Base-by-base conservation (phyloP, 2,797 vertebrate genomes). In the Tenualosa thibaudeaui region DNA sequence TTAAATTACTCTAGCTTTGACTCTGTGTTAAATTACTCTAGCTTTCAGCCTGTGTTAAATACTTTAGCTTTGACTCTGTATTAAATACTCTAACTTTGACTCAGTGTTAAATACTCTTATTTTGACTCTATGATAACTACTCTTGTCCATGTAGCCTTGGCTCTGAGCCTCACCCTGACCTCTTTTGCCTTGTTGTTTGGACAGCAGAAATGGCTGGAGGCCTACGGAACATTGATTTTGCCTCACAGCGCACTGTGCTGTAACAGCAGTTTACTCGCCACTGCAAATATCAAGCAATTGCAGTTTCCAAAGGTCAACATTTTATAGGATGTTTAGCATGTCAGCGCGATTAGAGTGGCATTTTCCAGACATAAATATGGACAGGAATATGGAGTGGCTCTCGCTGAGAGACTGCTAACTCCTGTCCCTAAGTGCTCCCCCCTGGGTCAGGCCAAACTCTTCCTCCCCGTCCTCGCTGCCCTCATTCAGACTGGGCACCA, bases 241-340 rank as follows among this genome's bases (percentile, higher is more conserved):
- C 84, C 90, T 89, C 88, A 87, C 84, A 75, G 85, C 91, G 87
- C 82, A 81, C 83, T 68, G n/a, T 84, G 15, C n/a, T 12, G 85
- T 88, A 88, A 90, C 87, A 89, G 86, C 89, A 89, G 88, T 92
- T 90, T 90, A 90, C 91, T 91, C 88, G 89, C 91, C 90, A 88
- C 87, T 86, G 90, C 88, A 94, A 94, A 94, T 93, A 92, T 93
- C 92, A 95, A 89, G 88, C 91, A 88, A 91, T 91, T 89, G 86
- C 88, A 37, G 85, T 88, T 6, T 85, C 88, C 90, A 95, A 93
- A 94, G 91, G 93, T 92, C 91, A 90, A 88, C 62, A 8, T 85
- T 92, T 93, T 90, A 93, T 90, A 81, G 88, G 89, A 91, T 92
- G 91, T 93, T 93, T 92, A 92, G 91, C 91, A 91, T 90, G 91